phyloP scores from a whole-genome alignment of 2,797 vertebrate genomes.

The Moxostoma hubbsi region DNA sequence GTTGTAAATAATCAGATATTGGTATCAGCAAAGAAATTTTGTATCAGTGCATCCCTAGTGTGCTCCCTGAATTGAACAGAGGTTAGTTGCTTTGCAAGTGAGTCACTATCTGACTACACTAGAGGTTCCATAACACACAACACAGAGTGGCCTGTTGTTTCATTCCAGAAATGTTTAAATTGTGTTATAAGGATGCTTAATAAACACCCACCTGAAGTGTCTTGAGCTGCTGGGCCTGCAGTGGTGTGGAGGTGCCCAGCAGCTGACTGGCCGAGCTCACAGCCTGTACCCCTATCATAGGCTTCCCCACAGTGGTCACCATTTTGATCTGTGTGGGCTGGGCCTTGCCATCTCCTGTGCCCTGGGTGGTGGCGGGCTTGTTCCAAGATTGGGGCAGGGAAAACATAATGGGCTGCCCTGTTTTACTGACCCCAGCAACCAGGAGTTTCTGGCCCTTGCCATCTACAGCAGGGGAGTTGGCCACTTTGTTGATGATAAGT shows the following conservation, averaged over 20 bases:
- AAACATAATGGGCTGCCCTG: slow-evolving; percentile 91
- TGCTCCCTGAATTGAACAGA: no score
- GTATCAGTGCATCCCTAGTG: no score
- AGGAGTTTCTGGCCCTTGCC: slow-evolving; percentile 92
- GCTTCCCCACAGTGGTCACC: slow-evolving; percentile 91
- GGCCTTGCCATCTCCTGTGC: slow-evolving; percentile 81
- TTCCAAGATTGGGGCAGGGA: slow-evolving; percentile 85
- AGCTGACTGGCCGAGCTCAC: slow-evolving; percentile 82
- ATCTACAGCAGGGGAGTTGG: slow-evolving; percentile 80
- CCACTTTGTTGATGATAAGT: slow-evolving; percentile 93
- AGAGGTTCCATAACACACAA: not conserved
- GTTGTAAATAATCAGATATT: no score
- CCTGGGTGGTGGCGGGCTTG: slow-evolving; percentile 82
- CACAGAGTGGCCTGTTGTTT: not conserved
- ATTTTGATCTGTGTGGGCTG: slow-evolving; percentile 91
- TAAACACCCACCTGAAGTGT: slow-evolving; percentile 87
- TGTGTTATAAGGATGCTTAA: not conserved
- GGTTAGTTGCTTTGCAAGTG: no score
- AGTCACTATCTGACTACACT: no score
- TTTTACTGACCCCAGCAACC: slow-evolving; percentile 89
- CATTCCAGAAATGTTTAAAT: not conserved
- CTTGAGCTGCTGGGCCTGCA: slow-evolving; percentile 94
- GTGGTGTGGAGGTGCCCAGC: slow-evolving; percentile 78
- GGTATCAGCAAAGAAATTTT: no score
- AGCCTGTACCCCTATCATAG: slow-evolving; percentile 72